Conservation (phyloP, 2,113 vertebrate genomes). For the Anseranas semipalmata region DNA sequence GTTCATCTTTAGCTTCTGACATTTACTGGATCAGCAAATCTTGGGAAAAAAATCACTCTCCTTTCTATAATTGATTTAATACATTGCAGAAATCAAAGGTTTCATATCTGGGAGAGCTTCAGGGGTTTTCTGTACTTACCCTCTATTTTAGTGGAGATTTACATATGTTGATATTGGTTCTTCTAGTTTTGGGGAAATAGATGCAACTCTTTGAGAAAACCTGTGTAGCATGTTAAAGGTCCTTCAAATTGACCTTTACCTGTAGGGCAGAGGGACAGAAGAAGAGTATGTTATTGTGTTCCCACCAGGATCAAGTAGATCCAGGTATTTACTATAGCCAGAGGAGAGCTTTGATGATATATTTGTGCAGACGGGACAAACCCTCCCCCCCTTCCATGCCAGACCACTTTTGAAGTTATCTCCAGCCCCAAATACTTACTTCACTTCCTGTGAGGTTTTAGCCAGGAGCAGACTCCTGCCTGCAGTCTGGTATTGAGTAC, state of each 20-base stretch:
- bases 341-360: not conserved
- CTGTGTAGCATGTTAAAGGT: not conserved
- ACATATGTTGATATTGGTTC: not conserved
- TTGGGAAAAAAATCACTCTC: not conserved
- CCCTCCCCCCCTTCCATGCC: not conserved
- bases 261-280: not conserved
- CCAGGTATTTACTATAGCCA: not conserved
- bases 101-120: not conserved
- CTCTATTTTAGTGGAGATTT: not conserved
- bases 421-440: not conserved
- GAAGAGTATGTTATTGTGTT: not conserved
- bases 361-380: not conserved
- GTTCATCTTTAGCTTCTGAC: not conserved
- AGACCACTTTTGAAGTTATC: not conserved
- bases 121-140: not conserved
- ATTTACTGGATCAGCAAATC: not conserved
- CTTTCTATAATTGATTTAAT: not conserved
- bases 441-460: not conserved
- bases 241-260: not conserved
- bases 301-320: not conserved
- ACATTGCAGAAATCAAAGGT: not conserved
- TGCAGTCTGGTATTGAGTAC: not conserved
- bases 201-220: not conserved
- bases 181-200: not conserved
- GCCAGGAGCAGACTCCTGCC: not conserved